Percentiles rank a stretch among this genome's conserved stretches.
These are phyloP conservation scores for Tadarida brasiliensis DNA, from an alignment of 2,797 vertebrate species.

Conservation along the genomic window DNA sequence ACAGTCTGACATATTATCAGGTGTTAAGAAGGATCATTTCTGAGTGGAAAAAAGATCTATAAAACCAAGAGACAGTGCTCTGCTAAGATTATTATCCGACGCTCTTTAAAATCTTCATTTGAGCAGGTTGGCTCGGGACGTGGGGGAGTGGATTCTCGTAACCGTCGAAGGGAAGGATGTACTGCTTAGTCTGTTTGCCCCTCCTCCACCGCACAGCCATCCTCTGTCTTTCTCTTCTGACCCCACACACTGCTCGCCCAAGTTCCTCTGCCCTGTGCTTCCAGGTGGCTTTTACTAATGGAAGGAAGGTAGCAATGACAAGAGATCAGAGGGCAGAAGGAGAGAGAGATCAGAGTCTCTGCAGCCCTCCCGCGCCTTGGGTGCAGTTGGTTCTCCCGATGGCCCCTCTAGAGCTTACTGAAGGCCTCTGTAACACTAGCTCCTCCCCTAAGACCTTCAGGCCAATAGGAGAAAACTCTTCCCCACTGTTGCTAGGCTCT, in stretches of 20 bases:
- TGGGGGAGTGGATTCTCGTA: background rate
- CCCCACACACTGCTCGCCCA: background rate
- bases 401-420: background rate
- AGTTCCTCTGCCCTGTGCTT: background rate
- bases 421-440: background rate
- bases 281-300: background rate
- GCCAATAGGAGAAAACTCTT: background rate
- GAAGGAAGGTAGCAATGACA: background rate
- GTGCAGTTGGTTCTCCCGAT: background rate
- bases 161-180: background rate
- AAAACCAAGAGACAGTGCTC: background rate
- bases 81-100: background rate
- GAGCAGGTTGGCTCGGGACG: background rate
- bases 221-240: background rate
- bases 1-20: slow-evolving; percentile 64
- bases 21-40: slow-evolving; percentile 62
- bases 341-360: background rate
- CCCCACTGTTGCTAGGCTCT: background rate
- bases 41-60: background rate
- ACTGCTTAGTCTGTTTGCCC: background rate
- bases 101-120: background rate
- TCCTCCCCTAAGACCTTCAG: background rate
- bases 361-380: accelerated
- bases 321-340: background rate
- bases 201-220: accelerated